Base-by-base conservation (phyloP, 1,140 invertebrate species). In the Lerema accius region DNA sequence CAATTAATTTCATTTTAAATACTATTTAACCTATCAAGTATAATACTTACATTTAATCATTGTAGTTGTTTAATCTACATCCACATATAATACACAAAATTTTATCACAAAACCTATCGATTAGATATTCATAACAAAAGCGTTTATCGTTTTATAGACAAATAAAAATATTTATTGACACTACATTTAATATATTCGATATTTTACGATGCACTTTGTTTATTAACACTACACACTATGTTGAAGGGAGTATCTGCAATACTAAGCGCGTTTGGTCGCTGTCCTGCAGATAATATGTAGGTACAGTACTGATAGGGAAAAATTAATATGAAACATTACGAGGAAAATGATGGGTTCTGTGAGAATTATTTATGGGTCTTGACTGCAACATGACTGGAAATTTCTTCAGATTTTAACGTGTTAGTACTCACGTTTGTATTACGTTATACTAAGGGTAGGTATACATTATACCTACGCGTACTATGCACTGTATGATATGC, bases 1-100 rank as follows among this genome's bases (percentile, higher is more conserved):
- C n/a, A n/a, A n/a, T n/a, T n/a, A n/a, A n/a, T n/a, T n/a, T n/a
- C n/a, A n/a, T n/a, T n/a, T n/a, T n/a, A n/a, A n/a, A n/a, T n/a
- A n/a, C n/a, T n/a, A n/a, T n/a, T n/a, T n/a, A n/a, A n/a, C n/a
- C n/a, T n/a, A n/a, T n/a, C n/a, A n/a, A n/a, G n/a, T n/a, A n/a
- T n/a, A n/a, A n/a, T 23, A 72, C 70, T 73, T 61, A 73, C 70
- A 48, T 60, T 65, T 73, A 46, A 73, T 67, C 71, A 73, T 73
- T 46, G 17, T 48, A 7, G 11, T 19, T 23, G 19, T 5, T 23
- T 23, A 23, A 23, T 23, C 19, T 3, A 2, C 5, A 5, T 23
- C 19, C 5, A 23, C 19, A n/a, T n/a, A n/a, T n/a, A n/a, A n/a
- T n/a, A n/a, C n/a, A n/a, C n/a, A n/a, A n/a, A n/a, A n/a, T n/a